These are phyloP conservation scores for Vanessa atalanta DNA, from an alignment of 1,140 invertebrate genomes.

Conservation along the genomic window DNA sequence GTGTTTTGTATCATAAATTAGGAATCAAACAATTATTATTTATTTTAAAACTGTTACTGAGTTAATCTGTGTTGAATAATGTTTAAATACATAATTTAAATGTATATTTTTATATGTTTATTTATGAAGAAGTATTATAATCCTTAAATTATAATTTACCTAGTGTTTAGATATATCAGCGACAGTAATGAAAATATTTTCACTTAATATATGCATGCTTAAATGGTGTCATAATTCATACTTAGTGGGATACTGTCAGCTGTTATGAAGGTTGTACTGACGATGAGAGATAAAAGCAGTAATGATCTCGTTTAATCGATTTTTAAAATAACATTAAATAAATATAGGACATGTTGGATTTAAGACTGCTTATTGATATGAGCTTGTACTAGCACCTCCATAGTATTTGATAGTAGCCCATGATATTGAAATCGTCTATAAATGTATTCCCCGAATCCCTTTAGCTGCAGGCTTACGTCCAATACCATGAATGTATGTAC, in stretches of 20 bases:
- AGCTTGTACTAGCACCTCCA: constrained; percentile 22
- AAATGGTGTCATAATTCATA: constrained; percentile 27
- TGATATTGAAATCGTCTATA: constrained; percentile 1
- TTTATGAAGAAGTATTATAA: constrained; percentile 72
- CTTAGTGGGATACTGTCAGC: constrained; percentile 32
- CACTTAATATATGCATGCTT: constrained; percentile 24
- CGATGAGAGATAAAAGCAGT: constrained; percentile 29
- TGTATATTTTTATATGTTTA: constrained; percentile 78
- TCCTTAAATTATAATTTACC: constrained; percentile 50
- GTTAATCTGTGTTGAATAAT: constrained; percentile 72
- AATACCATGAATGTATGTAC: constrained; percentile 43
- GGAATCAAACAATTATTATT: constrained; percentile 55
- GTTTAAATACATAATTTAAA: constrained; percentile 70
- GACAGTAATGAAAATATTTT: constrained; percentile 27
- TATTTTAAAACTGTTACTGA: constrained; percentile 70
- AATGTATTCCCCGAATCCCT: constrained; percentile 21
- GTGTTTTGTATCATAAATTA: constrained; percentile 52
- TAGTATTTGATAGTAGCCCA: constrained; percentile 34
- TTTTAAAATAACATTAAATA: constrained; percentile 29
- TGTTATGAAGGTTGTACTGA: constrained; percentile 33
- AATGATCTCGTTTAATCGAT: constrained; percentile 38
- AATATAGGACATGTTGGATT: constrained; percentile 35
- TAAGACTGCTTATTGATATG: constrained; percentile 35
- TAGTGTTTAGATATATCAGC: constrained; percentile 39
- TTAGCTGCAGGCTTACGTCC: constrained; percentile 61